Conservation (phyloP, 2,797 vertebrate species). For the Glyptemys insculpta region DNA sequence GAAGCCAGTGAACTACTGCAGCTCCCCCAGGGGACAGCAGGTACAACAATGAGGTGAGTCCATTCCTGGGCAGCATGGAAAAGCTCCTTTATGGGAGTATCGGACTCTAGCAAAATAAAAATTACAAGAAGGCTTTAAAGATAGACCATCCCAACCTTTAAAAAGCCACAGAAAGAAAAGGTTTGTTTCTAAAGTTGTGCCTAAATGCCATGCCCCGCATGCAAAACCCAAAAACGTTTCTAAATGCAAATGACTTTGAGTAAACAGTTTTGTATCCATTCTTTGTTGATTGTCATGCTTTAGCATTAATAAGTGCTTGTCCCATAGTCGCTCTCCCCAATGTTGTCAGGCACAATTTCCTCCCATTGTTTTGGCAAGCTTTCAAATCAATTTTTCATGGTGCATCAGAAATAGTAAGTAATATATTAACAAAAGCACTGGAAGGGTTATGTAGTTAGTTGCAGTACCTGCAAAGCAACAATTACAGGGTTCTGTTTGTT, state of each 20-base stretch:
- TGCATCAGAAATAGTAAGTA: neutral
- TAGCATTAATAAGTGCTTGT: neutral
- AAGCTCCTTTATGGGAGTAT: neutral
- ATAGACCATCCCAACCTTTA: neutral
- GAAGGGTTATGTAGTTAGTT: neutral
- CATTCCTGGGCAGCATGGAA: neutral
- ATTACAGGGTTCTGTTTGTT: neutral
- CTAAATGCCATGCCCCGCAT: neutral
- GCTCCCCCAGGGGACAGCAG: rapidly evolving
- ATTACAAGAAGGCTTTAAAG: neutral
- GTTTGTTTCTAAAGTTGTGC: neutral
- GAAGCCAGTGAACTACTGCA: rapidly evolving
- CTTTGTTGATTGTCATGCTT: neutral
- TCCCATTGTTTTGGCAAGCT: neutral
- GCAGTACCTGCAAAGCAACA: neutral
- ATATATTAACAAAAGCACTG: neutral
- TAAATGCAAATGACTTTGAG: neutral
- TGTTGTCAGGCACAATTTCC: neutral
- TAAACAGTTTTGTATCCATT: neutral
- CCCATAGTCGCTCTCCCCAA: neutral
- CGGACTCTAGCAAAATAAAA: neutral
- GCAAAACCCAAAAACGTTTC: neutral
- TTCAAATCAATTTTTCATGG: neutral
- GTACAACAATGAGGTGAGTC: neutral
- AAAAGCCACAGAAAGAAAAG: neutral